Base-by-base conservation (phyloP, 2,888 invertebrate species). In the Artemia sinica region DNA sequence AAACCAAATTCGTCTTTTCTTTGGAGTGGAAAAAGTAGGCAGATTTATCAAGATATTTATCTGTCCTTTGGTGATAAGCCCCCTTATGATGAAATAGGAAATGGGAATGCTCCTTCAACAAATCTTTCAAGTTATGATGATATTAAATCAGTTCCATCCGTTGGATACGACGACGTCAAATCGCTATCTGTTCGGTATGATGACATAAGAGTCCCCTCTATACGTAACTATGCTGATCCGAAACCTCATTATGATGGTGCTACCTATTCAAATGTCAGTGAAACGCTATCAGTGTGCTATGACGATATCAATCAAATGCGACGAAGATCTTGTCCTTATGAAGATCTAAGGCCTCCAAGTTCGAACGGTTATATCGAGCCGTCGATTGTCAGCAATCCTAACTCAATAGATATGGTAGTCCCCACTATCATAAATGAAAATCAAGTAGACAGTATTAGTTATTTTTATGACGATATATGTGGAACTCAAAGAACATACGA, bases 111-210 rank as follows among this genome's bases (percentile, higher is more conserved):
- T 52, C 63, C 13, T 71, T 69, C 50, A 71, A 71, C 67, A 69
- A 70, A 11, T 70, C 68, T 71, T 4, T 13, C 70, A n/a, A 66
- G 69, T 14, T 72, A 72, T 51, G 72, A 72, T 66, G 71, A 72
- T 52, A 71, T 71, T 12, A 70, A 71, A 10, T 71, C 71, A 12
- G 66, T 67, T 12, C 70, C 72, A 18, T 70, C 71, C 9, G 68
- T 72, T 41, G 72, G 72, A 50, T 73, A 73, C 67, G 73, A 73
- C 66, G 72, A 72, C 65, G 70, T 73, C 28, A 68, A 69, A n/a
- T 67, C 70, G 4, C 72, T 72, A 41, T 72, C 72, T 63, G 72
- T 71, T 65, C 70, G 71, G 9, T 72, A 73, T 70, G 73, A 72
- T 66, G 73, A 73, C 58, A 66, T 73, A 12, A 71, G 71, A 12